These are phyloP conservation scores for Agonopterix heracliana DNA, from an alignment of 2,888 invertebrate species.

Conservation along the genomic window DNA sequence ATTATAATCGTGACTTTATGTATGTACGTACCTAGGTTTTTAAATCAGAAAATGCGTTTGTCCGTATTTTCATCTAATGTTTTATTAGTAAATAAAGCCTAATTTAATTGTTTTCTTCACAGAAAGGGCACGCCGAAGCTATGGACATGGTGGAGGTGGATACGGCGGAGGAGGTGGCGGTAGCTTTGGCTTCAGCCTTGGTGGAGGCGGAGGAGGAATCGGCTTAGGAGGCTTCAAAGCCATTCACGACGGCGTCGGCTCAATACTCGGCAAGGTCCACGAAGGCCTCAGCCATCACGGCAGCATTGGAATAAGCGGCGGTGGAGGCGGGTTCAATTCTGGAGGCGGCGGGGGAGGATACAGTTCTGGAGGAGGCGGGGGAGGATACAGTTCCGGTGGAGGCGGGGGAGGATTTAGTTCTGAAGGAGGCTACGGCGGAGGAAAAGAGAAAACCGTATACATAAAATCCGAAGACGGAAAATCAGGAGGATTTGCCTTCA, in stretches of 20 bases:
- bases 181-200: constrained; percentile 27
- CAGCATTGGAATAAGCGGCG: constrained; percentile 11
- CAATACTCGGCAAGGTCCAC: constrained; percentile 42
- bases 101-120: constrained; percentile 8
- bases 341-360: constrained; percentile 28
- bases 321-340: constrained; percentile 16
- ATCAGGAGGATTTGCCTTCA: constrained; percentile 63
- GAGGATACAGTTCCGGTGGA: constrained; percentile 13
- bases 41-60: too few relatives aligned
- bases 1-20: too few relatives aligned
- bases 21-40: too few relatives aligned
- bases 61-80: too few relatives aligned
- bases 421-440: constrained; percentile 24
- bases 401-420: constrained; percentile 18
- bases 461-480: constrained; percentile 60
- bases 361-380: constrained; percentile 14
- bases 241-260: constrained; percentile 40
- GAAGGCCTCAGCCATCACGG: constrained; percentile 28
- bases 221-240: constrained; percentile 25
- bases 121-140: constrained; percentile 51
- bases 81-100: too few relatives aligned
- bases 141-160: constrained; percentile 27
- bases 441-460: constrained; percentile 44
- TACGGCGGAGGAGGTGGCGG: constrained; percentile 31
- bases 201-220: constrained; percentile 19